Percentiles rank a stretch among this genome's conserved stretches.
phyloP scores from a whole-genome alignment of 2,113 vertebrate species.

The Mus spicilegus region DNA sequence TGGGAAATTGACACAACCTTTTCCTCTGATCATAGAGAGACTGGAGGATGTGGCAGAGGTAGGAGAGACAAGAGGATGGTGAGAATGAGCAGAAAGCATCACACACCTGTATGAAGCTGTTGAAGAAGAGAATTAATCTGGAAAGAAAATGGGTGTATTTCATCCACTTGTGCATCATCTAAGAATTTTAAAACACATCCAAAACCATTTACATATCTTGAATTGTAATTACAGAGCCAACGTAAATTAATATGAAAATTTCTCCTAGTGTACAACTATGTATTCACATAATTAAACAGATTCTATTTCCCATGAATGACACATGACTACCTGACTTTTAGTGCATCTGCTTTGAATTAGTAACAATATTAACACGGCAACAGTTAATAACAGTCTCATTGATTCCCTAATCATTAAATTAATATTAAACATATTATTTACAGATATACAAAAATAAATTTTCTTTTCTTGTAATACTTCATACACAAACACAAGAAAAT shows the following conservation, averaged over 20 bases:
- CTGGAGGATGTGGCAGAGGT: too few species aligned
- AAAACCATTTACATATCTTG: neutral
- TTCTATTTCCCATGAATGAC: neutral
- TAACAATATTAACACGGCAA: neutral
- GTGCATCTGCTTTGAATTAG: neutral
- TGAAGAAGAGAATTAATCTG: neutral
- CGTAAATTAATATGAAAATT: neutral
- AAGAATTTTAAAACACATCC: neutral
- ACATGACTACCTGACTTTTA: neutral
- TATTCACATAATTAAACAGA: neutral
- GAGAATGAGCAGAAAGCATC: neutral
- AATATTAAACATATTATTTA: neutral
- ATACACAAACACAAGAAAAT: neutral
- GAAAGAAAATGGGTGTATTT: neutral
- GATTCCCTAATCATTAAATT: neutral
- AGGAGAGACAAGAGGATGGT: neutral
- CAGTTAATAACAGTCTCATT: neutral
- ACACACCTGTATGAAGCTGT: neutral
- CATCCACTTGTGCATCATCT: neutral
- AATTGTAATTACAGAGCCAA: neutral
- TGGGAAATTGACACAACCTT: neutral
- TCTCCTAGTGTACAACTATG: neutral
- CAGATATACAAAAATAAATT: neutral
- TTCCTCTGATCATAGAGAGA: neutral
- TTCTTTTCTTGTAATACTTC: neutral